Evolutionary conservation across 2,113 vertebrate genomes (phyloP), one percentile per base, ranked within the genome.

Genomic region (Accipiter cooperii): DNA sequence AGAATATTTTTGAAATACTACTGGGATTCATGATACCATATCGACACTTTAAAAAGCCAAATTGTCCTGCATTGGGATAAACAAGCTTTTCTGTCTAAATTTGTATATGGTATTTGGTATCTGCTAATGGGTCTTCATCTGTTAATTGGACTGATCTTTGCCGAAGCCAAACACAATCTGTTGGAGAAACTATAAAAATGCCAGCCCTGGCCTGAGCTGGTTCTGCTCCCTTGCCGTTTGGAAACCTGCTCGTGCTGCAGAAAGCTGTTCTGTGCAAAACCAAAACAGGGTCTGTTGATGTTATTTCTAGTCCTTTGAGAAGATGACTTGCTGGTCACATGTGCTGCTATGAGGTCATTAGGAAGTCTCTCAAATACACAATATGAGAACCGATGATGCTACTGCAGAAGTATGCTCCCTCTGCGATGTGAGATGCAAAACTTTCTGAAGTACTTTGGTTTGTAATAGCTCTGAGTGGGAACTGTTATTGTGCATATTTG

Each of bases 321-420:
- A 97, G 96, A 95, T 97, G 96, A 97, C 93, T 97, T 96, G 84
- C 80, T 91, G 97, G 95, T 97, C 97, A 97, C 97, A 96, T 97
- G 97, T 96, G 91, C 93, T 94, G 93, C 93, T 93, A 61, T 97
- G 96, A 97, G 95, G 97, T 97, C 97, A 96, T 96, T 89, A 97
- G 94, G 95, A 97, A 95, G 93, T 92, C 84, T 97, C 95, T 96
- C 89, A 97, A 91, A 96, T 42, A 82, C 52, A 88, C 61, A 65
- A 58, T 87, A 85, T 82, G 91, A 95, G 95, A 91, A 54, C 21
- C 6, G 46, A 7, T 97, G 97, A 97, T 97, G 97, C 84, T 68
- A 95, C 84, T 51, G 89, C 94, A 96, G 94, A 97, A 96, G 12
- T 95, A 97, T 97, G 94, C 87, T 96, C 93, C 94, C 91, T 95